Evolutionary conservation across 1,140 invertebrate genomes (phyloP), one percentile per base, ranked within the genome.

Genomic region (Brachystomella parvula): DNA sequence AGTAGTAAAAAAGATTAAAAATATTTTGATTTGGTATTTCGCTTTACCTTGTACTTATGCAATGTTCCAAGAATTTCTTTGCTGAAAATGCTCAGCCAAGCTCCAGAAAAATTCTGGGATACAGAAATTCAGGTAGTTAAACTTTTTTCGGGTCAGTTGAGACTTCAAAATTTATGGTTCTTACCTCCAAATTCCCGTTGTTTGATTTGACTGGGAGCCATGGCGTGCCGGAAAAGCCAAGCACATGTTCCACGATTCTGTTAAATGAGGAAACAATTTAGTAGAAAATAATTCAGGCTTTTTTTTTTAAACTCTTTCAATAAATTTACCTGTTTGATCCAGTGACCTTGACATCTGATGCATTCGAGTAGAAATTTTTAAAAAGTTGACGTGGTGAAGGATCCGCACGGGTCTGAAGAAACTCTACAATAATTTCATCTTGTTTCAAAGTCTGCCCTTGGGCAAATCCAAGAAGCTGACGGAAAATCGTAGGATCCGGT

Each of bases 51-150:
- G 26, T 59, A 28, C 15, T 31, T 6, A 30, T 59, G 26, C 2
- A 59, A 15, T 3, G 21, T 31, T 12, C 26, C 21, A 31, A 59
- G 57, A 59, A 59, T 59, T 9, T 59, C 57, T 59, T 59, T 29
- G 3, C 9, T 9, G 21, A 12, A 59, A 30, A 32, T 30, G 6
- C 30, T 3, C 12, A 30, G 9, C 57, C 57, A 59, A 29, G 15
- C 15, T 31, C 21, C 30, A 6, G 3, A 21, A 59, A 59, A 59
- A 31, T 59, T 32, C 57, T 59, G 30, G 12, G n/a, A n/a, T n/a
- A n/a, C n/a, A n/a, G 30, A 59, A 31, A 59, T 24, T 44, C 39
- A 44, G 39, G 39, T 44, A 44, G 39, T 12, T 12, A n/a, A n/a
- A 44, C n/a, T 44, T 44, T 44, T 44, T 12, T 9, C 39, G n/a